Evolutionary conservation across 1,140 invertebrate genomes (phyloP), one percentile per base, ranked within the genome.

Genomic region (Elysia chlorotica): DNA sequence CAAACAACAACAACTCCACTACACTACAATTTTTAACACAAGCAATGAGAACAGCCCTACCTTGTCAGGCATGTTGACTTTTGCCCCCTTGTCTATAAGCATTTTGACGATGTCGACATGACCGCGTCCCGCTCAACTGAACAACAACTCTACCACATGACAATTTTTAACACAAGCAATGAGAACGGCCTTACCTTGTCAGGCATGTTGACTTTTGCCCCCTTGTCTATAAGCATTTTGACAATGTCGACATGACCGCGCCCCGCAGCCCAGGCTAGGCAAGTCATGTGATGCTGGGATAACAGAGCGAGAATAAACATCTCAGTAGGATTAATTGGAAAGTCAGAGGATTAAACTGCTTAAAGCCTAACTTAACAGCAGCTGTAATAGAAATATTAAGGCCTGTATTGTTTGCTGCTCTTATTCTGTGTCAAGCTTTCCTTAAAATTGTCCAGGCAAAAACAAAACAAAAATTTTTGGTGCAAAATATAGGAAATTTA

Each of bases 101-200:
- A 92, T 89, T 81, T 92, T 91, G 1, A 95, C 95, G 76, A 99
- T 95, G 75, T 94, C 92, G 23, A 91, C 90, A 88, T 95, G 92
- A 14, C 96, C 95, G 78, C 97, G 89, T 0, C 97, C 98, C 2
- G 96, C 91, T 10, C 97, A 96, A 95, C 97, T 99, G 35, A 97
- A 90, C 71, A 99, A n/a, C n/a, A n/a, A n/a, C n/a, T n/a, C n/a
- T n/a, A n/a, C n/a, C n/a, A n/a, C n/a, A n/a, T n/a, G n/a, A n/a
- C n/a, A n/a, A n/a, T n/a, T n/a, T n/a, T n/a, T n/a, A n/a, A n/a
- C n/a, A n/a, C n/a, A n/a, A n/a, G n/a, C n/a, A 67, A 23, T 23
- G 23, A 67, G 5, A 67, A 10, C 31, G 6, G 5, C 23, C 31
- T 82, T 84, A 92, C 92, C 89, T 97, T 98, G 87, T 97, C 96